These are phyloP conservation scores for Tarsius wallacei DNA, from an alignment of 2,797 vertebrate species.

Conservation along the genomic window DNA sequence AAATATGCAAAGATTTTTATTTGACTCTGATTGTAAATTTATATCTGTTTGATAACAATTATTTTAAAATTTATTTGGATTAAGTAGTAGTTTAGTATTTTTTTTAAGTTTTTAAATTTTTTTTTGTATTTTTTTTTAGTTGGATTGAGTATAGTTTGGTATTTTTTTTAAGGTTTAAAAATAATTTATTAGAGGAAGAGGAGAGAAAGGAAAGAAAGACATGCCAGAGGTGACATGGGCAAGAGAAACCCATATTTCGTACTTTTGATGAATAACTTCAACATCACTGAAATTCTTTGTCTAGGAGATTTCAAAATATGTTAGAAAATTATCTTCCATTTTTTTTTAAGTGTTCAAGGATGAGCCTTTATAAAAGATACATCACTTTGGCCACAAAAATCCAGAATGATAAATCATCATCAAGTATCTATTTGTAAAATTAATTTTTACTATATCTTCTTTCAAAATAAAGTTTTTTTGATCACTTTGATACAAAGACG, in stretches of 20 bases:
- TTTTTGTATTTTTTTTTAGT: no score
- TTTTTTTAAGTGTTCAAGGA: neutral
- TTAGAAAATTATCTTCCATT: neutral
- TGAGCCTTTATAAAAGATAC: neutral
- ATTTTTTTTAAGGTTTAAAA: no score
- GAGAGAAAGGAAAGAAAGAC: no score
- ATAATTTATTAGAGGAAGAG: no score
- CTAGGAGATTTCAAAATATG: neutral
- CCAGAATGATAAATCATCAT: neutral
- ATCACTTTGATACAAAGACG: neutral
- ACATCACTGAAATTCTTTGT: neutral
- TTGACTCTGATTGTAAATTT: constrained; percentile 1
- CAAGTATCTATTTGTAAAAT: constrained; percentile 11
- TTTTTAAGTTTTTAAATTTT: neutral
- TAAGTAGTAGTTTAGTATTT: neutral
- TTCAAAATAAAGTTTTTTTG: neutral
- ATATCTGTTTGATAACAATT: neutral
- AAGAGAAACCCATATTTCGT: neutral
- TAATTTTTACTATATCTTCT: neutral
- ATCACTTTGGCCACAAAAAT: constrained; percentile 32
- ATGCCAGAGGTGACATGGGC: no score
- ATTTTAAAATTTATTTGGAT: neutral
- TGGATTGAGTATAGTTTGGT: no score
- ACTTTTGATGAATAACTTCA: constrained; percentile 11
- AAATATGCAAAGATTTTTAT: constrained; percentile 18